Conservation (phyloP, 2,113 vertebrate species). For the Thalassarche chlororhynchos region DNA sequence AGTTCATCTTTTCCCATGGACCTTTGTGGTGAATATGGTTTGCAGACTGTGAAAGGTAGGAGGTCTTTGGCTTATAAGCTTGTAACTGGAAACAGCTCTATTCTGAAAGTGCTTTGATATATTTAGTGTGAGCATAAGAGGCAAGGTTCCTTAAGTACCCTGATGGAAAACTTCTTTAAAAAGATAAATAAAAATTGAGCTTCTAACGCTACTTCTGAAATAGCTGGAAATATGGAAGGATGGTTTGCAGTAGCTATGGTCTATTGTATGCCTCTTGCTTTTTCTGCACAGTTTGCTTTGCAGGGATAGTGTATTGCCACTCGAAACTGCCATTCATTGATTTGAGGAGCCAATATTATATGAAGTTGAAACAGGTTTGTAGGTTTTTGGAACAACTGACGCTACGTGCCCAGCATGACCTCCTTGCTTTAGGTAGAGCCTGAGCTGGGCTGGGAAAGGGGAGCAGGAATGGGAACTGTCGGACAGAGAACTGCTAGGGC, state of each 20-base stretch:
- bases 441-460: neutral
- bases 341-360: neutral
- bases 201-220: neutral
- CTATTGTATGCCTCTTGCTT: neutral
- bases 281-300: neutral
- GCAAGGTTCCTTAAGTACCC: neutral
- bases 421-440: neutral
- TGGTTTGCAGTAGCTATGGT: neutral
- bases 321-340: accelerated
- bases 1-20: neutral
- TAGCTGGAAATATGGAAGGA: neutral
- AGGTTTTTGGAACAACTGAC: neutral
- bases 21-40: neutral
- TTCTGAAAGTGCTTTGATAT: neutral
- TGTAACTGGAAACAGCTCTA: neutral
- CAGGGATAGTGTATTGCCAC: neutral
- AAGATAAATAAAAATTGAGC: neutral
- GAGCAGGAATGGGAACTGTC: neutral
- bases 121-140: neutral
- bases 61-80: neutral
- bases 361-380: neutral
- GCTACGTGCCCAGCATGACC: accelerated
- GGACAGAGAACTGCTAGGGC: neutral
- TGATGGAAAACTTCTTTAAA: neutral
- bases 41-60: neutral